Percentiles rank a stretch among this genome's conserved stretches.
phyloP scores from a whole-genome alignment of 1,140 invertebrate species.

The Mycetomoellerius zeteki region DNA sequence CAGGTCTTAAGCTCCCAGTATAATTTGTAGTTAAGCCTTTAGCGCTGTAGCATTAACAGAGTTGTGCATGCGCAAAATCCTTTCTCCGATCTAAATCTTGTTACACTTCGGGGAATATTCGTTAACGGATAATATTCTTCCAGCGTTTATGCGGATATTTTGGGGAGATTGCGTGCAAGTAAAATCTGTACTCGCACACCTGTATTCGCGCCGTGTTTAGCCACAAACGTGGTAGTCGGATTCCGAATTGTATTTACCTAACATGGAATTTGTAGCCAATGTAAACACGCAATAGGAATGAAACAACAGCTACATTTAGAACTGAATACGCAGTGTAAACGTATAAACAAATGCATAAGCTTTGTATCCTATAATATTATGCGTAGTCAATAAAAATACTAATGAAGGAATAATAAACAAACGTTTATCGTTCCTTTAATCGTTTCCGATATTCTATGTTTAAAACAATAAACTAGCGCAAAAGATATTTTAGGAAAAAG shows the following conservation, averaged over 20 bases:
- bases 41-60: conserved; percentile 40
- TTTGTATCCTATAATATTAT: not conserved
- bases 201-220: not conserved
- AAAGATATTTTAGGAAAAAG: not conserved
- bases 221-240: conserved; percentile 6
- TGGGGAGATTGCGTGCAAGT: not conserved
- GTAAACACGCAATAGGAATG: conserved; percentile 30
- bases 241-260: conserved; percentile 15
- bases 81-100: conserved; percentile 44
- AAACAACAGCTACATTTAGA: conserved; percentile 6
- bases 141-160: conserved; percentile 18
- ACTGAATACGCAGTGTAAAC: not conserved
- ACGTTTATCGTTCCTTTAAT: not conserved
- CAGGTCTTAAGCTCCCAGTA: conserved; percentile 51
- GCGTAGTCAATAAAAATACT: conserved; percentile 24
- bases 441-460: not conserved
- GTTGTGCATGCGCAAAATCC: conserved; percentile 35
- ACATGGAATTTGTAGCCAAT: conserved; percentile 8
- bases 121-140: conserved; percentile 57
- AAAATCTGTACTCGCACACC: conserved; percentile 8
- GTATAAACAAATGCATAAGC: conserved; percentile 9
- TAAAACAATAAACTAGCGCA: too few relatives aligned
- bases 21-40: conserved; percentile 48
- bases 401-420: not conserved
- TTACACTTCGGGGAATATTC: conserved; percentile 27